Evolutionary conservation across 2,113 vertebrate species (phyloP).

Genomic region (Eleginops maclovinus): DNA sequence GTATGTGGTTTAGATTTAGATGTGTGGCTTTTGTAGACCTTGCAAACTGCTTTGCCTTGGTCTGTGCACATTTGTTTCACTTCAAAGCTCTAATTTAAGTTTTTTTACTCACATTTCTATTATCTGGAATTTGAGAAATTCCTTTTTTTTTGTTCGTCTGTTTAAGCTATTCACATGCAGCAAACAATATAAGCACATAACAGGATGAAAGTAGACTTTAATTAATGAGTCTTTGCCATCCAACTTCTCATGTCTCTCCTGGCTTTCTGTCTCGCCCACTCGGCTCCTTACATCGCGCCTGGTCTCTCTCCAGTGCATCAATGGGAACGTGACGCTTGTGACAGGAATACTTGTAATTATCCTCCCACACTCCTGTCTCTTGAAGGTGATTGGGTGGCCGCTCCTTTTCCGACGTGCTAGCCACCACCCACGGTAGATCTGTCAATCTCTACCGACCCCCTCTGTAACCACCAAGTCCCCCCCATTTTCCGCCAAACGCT

Average conservation of each 20-base stretch:
- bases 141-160: not conserved
- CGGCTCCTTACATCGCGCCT: conserved; percentile 50
- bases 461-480: not conserved
- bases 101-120: not conserved
- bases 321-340: conserved; percentile 72
- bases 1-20: not conserved
- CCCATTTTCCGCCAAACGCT: conserved; percentile 35
- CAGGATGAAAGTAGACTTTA: conserved; percentile 52
- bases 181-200: conserved; percentile 21
- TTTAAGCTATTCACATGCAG: conserved; percentile 7
- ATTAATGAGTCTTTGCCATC: conserved; percentile 70
- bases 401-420: conserved; percentile 36
- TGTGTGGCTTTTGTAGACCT: not conserved
- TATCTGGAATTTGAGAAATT: not conserved
- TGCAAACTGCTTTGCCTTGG: not conserved
- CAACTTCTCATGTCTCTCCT: conserved; percentile 49
- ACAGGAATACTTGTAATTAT: conserved; percentile 81
- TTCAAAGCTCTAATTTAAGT: not conserved
- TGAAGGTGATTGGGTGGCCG: conserved; percentile 64
- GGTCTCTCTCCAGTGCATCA: conserved; percentile 77
- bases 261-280: conserved; percentile 67
- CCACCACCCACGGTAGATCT: conserved; percentile 63
- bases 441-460: conserved; percentile 37
- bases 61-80: not conserved
- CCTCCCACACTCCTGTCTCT: conserved; percentile 68